phyloP scores from a whole-genome alignment of 2,113 vertebrate species.

The Cephalopholis sonnerati region DNA sequence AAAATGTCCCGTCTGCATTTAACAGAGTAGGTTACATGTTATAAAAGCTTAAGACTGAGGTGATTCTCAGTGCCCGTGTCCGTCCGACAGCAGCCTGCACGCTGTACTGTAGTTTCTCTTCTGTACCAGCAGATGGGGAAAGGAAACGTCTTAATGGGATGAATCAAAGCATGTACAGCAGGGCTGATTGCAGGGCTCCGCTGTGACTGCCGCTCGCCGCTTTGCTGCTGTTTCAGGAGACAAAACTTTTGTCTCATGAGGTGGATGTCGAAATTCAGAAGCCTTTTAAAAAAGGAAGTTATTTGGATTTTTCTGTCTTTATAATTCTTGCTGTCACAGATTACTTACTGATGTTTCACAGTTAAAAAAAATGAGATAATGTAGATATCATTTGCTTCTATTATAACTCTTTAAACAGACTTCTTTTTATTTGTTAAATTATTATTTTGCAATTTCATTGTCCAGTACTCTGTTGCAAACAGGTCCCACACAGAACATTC shows the following conservation, averaged over 20 bases:
- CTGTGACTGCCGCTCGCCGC: not conserved
- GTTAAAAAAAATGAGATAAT: not conserved
- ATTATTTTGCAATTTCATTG: not conserved
- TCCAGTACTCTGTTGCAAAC: not conserved
- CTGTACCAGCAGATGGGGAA: conserved; percentile 82
- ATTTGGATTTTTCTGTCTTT: not conserved
- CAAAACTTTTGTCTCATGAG: not conserved
- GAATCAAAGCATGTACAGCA: conserved; percentile 22
- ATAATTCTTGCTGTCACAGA: not conserved
- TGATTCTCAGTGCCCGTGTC: not conserved
- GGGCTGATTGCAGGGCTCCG: conserved; percentile 7
- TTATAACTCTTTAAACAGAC: not conserved
- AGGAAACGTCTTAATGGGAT: conserved; percentile 71
- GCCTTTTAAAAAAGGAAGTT: no score
- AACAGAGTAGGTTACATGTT: no score
- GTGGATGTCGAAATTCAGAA: not conserved
- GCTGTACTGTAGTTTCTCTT: conserved; percentile 61
- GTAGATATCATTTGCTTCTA: not conserved
- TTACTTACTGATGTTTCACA: not conserved
- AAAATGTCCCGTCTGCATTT: not conserved
- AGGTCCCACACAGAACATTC: not conserved
- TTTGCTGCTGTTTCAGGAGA: not conserved
- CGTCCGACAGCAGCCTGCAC: not conserved
- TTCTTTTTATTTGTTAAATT: not conserved
- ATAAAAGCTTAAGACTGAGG: not conserved